Evolutionary conservation across 2,888 invertebrate species (phyloP).

Genomic region (Diabrotica balteata): DNA sequence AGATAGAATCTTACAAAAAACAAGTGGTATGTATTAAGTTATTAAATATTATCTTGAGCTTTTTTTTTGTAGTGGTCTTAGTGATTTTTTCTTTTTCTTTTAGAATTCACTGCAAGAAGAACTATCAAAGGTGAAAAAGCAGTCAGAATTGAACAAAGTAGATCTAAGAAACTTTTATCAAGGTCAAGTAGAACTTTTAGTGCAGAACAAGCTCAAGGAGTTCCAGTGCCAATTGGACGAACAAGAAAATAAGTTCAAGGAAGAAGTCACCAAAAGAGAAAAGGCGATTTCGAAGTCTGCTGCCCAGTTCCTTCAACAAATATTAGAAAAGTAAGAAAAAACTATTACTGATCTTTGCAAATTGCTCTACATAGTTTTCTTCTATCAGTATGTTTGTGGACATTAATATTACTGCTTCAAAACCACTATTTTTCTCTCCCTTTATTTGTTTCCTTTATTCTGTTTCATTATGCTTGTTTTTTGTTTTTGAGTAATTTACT

Average conservation of each 20-base stretch:
- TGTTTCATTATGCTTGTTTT: too few relatives aligned
- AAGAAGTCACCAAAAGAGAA: slow-evolving; percentile 71
- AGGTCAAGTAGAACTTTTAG: slow-evolving; percentile 80
- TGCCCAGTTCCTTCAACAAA: slow-evolving; percentile 74
- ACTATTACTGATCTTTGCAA: slow-evolving; percentile 7
- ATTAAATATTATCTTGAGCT: not conserved
- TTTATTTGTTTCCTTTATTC: too few relatives aligned
- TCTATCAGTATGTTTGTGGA: too few relatives aligned
- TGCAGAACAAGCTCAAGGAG: slow-evolving; percentile 77
- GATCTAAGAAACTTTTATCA: slow-evolving; percentile 80
- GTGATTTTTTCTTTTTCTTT: slow-evolving; percentile 26
- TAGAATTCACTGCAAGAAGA: slow-evolving; percentile 61
- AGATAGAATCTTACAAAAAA: slow-evolving; percentile 52
- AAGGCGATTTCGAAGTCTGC: slow-evolving; percentile 72
- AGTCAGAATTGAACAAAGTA: slow-evolving; percentile 69
- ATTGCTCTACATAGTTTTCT: too few relatives aligned
- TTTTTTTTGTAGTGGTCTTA: too few relatives aligned
- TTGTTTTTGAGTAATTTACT: too few relatives aligned
- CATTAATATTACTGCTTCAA: too few relatives aligned
- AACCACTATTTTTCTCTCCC: too few relatives aligned
- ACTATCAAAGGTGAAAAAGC: slow-evolving; percentile 59
- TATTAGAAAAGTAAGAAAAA: slow-evolving; percentile 68
- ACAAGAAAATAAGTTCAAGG: slow-evolving; percentile 70
- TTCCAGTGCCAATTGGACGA: slow-evolving; percentile 78
- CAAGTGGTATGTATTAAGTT: slow-evolving; percentile 49